These are phyloP conservation scores for Acropternis orthonyx DNA, from an alignment of 2,797 vertebrate species.

Conservation along the genomic window DNA sequence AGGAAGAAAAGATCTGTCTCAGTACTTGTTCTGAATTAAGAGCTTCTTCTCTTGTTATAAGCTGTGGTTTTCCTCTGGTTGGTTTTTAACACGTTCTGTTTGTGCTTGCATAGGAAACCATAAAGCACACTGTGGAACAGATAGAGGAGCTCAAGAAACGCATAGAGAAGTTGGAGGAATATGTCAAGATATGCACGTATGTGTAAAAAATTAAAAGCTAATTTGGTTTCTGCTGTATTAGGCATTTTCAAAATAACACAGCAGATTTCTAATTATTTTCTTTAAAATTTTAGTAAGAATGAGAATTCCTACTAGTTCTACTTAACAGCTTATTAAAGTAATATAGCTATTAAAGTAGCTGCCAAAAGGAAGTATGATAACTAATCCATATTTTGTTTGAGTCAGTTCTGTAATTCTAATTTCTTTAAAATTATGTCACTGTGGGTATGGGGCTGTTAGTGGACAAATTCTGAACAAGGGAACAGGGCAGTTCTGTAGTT, in stretches of 20 bases:
- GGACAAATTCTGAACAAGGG: not conserved
- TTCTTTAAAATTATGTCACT: not conserved
- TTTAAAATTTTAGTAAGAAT: not conserved
- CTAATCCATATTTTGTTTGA: not conserved
- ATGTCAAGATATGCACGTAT: slow-evolving; percentile 84
- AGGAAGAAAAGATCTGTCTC: not conserved
- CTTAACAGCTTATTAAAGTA: not conserved
- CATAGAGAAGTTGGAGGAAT: slow-evolving; percentile 87
- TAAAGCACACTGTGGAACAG: slow-evolving; percentile 80
- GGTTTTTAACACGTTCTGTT: not conserved
- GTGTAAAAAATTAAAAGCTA: slow-evolving; percentile 34
- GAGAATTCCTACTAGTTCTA: not conserved
- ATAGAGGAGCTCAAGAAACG: slow-evolving; percentile 83
- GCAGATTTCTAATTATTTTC: not conserved
- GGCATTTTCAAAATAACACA: rapidly evolving
- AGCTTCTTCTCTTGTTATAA: not conserved
- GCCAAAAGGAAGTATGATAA: not conserved
- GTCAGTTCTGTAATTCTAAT: rapidly evolving
- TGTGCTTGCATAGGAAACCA: slow-evolving; percentile 76
- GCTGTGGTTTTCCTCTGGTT: not conserved
- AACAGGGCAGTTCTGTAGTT: not conserved
- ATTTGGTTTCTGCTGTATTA: not conserved
- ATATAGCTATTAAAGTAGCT: not conserved
- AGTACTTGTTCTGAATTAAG: not conserved
- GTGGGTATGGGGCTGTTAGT: not conserved